phyloP scores from a whole-genome alignment of 2,797 vertebrate genomes.

The Sebastolobus altivelis region DNA sequence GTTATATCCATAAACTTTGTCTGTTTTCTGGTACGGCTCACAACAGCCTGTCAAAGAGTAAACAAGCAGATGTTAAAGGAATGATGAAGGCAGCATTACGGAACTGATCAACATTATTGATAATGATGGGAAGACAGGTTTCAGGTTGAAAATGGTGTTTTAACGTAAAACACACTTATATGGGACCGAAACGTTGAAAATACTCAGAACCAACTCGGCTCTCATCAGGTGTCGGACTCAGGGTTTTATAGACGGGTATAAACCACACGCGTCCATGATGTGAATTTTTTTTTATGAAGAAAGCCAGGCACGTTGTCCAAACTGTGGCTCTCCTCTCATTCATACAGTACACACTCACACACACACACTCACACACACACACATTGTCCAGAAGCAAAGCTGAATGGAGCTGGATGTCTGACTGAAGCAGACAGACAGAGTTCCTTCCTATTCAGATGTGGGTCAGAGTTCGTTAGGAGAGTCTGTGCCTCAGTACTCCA shows the following conservation, averaged over 20 bases:
- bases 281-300: slow-evolving; percentile 5
- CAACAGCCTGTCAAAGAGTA: too few relatives aligned
- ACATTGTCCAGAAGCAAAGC: slow-evolving; percentile 22
- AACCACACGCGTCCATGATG: slow-evolving; percentile 20
- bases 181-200: background rate
- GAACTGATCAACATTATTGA: background rate
- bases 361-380: background rate
- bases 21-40: background rate
- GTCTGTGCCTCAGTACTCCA: slow-evolving; percentile 90
- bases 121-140: background rate
- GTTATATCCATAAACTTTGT: background rate
- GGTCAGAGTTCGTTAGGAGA: slow-evolving; percentile 34
- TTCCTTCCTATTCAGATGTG: slow-evolving; percentile 2
- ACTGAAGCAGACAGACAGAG: background rate
- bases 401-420: slow-evolving; percentile 8
- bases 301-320: slow-evolving; percentile 63
- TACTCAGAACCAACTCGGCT: slow-evolving; percentile 11
- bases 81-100: too few relatives aligned
- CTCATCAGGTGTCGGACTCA: background rate
- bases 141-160: too few relatives aligned
- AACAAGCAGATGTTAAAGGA: too few relatives aligned
- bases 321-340: slow-evolving; percentile 28
- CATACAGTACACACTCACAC: background rate
- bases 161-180: too few relatives aligned
- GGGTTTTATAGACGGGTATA: background rate